Evolutionary conservation across 2,797 vertebrate species (phyloP).

Genomic region (Micrastur ruficollis): DNA sequence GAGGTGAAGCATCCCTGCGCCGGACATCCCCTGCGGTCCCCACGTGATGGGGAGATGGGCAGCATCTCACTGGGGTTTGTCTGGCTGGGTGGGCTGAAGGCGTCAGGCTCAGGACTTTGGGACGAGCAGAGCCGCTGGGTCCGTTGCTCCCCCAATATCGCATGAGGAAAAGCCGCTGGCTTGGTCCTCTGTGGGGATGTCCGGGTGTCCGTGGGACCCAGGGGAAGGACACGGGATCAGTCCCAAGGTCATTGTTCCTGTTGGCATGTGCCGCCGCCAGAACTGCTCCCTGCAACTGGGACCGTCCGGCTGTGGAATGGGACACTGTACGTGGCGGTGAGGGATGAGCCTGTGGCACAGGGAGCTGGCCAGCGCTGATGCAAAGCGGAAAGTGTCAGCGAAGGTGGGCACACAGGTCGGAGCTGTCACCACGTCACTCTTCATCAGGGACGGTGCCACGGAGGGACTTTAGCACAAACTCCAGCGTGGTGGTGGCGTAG

Average conservation of each 20-base stretch:
- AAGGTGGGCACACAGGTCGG: not conserved
- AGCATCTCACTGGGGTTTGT: fast-evolving
- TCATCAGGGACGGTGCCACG: fast-evolving
- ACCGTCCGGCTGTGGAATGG: fast-evolving
- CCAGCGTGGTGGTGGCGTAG: not conserved
- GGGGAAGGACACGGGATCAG: not conserved
- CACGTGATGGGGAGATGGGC: fast-evolving
- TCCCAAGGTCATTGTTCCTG: not conserved
- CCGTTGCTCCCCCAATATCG: not conserved
- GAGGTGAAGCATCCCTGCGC: not conserved
- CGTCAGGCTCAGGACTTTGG: not conserved
- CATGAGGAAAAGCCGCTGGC: fast-evolving
- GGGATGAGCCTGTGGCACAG: not conserved
- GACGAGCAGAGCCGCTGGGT: not conserved
- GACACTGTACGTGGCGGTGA: not conserved
- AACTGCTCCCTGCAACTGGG: not conserved
- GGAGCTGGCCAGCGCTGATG: fast-evolving
- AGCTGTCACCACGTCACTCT: not conserved
- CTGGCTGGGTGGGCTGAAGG: not conserved
- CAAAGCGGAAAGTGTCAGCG: fast-evolving
- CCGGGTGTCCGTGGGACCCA: not conserved
- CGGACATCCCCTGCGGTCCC: not conserved
- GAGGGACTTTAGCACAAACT: not conserved
- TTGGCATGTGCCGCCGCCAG: not conserved
- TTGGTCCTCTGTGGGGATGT: not conserved